These are phyloP conservation scores for Argyrosomus japonicus DNA, from an alignment of 2,113 vertebrate species.

Conservation along the genomic window DNA sequence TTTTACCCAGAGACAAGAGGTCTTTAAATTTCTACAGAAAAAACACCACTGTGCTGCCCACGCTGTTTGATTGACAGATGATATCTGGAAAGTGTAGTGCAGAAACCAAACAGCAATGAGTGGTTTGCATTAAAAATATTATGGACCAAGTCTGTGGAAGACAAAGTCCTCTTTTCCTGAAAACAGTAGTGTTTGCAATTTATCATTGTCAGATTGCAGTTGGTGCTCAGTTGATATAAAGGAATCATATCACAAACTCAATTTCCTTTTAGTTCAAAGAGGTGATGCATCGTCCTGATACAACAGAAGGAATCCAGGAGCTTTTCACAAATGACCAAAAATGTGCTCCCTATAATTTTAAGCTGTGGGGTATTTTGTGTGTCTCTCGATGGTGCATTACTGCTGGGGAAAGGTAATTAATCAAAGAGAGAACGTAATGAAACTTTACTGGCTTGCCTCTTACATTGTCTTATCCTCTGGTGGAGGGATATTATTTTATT, in stretches of 20 bases:
- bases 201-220: conserved; percentile 12
- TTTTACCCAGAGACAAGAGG: background rate
- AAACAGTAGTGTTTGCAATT: background rate
- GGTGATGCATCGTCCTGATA: background rate
- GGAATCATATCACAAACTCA: conserved; percentile 8
- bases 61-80: background rate
- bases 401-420: conserved; percentile 29
- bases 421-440: conserved; percentile 22
- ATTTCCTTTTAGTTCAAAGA: conserved; percentile 7
- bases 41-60: background rate
- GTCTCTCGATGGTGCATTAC: conserved; percentile 5
- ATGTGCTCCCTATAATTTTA: conserved; percentile 7
- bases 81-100: background rate
- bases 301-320: background rate
- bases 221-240: conserved; percentile 1
- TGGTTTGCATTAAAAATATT: background rate
- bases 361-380: conserved; percentile 10
- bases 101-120: background rate
- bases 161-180: background rate
- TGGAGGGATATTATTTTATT: background rate
- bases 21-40: background rate
- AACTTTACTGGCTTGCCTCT: background rate
- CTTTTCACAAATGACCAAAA: conserved; percentile 12
- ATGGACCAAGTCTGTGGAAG: background rate
- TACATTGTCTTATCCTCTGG: background rate